Evolutionary conservation across 1,140 invertebrate genomes (phyloP).

Genomic region (Leptinotarsa texana): DNA sequence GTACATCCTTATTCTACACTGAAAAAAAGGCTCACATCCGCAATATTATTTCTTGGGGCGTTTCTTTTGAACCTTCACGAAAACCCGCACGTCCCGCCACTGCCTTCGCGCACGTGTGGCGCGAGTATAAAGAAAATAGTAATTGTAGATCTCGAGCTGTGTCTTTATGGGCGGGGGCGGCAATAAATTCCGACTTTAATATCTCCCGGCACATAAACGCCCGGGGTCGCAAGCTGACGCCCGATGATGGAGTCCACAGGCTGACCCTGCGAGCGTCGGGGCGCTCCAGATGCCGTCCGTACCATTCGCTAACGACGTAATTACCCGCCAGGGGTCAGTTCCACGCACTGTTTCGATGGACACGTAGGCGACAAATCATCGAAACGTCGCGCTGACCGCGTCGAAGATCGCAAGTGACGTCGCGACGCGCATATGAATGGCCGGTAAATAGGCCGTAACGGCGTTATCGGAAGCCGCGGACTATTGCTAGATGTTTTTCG

Average conservation of each 20-base stretch:
- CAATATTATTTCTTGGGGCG: no score
- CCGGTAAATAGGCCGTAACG: constrained; percentile 51
- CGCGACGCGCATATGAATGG: constrained; percentile 53
- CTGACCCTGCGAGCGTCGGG: constrained; percentile 38
- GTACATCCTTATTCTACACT: no score
- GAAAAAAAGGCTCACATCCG: no score
- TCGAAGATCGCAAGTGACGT: constrained; percentile 44
- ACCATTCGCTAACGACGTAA: constrained; percentile 49
- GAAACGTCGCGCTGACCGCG: constrained; percentile 44
- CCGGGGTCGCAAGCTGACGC: constrained; percentile 53
- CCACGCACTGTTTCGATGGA: constrained; percentile 36
- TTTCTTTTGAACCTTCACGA: not conserved
- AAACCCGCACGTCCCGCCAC: constrained; percentile 26
- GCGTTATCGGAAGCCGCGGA: constrained; percentile 43
- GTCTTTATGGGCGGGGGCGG: constrained; percentile 47
- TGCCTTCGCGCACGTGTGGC: constrained; percentile 43
- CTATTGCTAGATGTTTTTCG: constrained; percentile 49
- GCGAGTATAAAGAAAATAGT: constrained; percentile 52
- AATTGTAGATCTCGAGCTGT: constrained; percentile 49
- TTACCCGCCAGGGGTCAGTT: constrained; percentile 37
- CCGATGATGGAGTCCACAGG: constrained; percentile 48
- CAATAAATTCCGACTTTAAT: constrained; percentile 54
- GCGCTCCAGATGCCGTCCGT: constrained; percentile 27
- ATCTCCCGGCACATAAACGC: constrained; percentile 51
- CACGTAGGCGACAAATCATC: constrained; percentile 53